Evolutionary conservation across 2,888 invertebrate genomes (phyloP), one percentile per base, ranked within the genome.

Genomic region (Tenodera sinensis): DNA sequence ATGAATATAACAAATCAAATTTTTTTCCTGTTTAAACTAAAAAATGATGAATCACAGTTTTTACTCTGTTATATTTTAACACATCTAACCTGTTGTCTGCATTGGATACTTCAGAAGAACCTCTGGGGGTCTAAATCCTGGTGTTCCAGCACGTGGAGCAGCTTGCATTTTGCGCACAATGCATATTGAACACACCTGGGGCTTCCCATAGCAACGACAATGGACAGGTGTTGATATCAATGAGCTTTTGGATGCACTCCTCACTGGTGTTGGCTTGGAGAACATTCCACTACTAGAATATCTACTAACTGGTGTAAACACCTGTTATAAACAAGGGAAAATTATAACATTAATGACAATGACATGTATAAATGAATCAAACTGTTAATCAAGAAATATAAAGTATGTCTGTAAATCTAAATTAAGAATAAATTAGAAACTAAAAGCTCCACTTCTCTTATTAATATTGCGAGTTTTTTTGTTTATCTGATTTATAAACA

Each of bases 51-150:
- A 30, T 30, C 30, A 30, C 4, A 30, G 30, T 30, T 30, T 30
- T 30, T n/a, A n/a, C n/a, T n/a, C n/a, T n/a, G n/a, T n/a, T n/a
- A n/a, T n/a, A n/a, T n/a, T n/a, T n/a, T n/a, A n/a, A n/a, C n/a
- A n/a, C 12, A 20, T 71, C 20, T 71, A 20, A 95, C 95, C 95
- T 92, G 97, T 96, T 71, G 96, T 96, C 94, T 98, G 98, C 90
- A 95, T 94, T n/a, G 95, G 94, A 93, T 95, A 96, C 93, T 97
- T 97, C 54, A 98, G 94, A 91, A 97, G 93, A 91, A 97, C 97
- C 94, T 97, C 98, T 0, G 98, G 98, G 89, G 98, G 97, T 47
- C 98, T 95, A 93, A 97, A 98, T 81, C 98, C 98, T 88, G 98
- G 97, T 84, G 98, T 98, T 90, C 98, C 98, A 88, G 98, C 98